Base-by-base conservation (phyloP, 2,888 invertebrate species). In the Drosophila rubida region DNA sequence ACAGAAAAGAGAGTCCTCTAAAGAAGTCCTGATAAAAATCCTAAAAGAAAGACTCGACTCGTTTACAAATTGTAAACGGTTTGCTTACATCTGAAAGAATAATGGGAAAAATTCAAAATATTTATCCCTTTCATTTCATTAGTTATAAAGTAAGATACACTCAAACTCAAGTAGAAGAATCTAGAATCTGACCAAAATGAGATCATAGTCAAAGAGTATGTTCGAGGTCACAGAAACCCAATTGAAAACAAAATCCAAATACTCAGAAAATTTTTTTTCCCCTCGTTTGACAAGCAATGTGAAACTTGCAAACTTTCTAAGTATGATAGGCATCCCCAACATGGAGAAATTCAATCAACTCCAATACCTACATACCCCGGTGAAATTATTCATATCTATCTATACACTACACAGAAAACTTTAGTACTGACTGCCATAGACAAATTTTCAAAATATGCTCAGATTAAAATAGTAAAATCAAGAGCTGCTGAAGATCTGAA, bases 401-500 rank as follows among this genome's bases (percentile, higher is more conserved):
- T 5, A 41, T 14, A 57, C 46, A 19, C 13, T 41, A 25, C 4
- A 19, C 19, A 64, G n/a, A n/a, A n/a, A n/a, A n/a, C n/a, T n/a
- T n/a, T n/a, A 35, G 35, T 35, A 13, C 35, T 13, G 6, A 35
- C 35, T 13, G 13, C 13, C n/a, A 35, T 35, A 35, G 35, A 13
- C 13, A 35, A 35, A 35, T 35, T 35, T 13, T 35, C 13, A 35
- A 35, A 35, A 35, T 35, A 35, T 7, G 35, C 35, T 5, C 35
- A 13, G 13, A 35, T 35, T 1, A 35, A 35, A 35, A 35, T 13
- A 35, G 1, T 35, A 35, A 35, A 35, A 6, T 35, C 35, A 13
- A 35, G 2, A 53, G 39, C 53, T n/a, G 19, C 60, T 2, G 53
- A 60, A 39, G 44, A 60, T 30, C 6, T 60, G 11, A 60, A 60